These are phyloP conservation scores for Capromys pilorides DNA, from an alignment of 2,797 vertebrate species.

Conservation along the genomic window DNA sequence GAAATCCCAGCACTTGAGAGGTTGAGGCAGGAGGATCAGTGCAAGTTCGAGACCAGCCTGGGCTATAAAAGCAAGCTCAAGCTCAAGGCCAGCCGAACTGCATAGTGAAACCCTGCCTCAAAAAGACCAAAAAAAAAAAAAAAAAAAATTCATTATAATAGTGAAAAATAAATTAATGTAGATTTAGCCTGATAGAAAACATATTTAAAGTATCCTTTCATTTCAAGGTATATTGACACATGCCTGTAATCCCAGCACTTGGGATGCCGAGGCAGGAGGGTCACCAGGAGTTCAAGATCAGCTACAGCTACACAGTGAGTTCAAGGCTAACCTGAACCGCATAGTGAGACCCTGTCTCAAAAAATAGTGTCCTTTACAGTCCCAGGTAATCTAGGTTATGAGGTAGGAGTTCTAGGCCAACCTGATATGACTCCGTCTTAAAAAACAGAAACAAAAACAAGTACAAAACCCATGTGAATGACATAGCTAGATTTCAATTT, in stretches of 20 bases:
- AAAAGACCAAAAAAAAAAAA: too few relatives aligned
- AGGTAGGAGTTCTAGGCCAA: neutral
- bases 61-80: too few relatives aligned
- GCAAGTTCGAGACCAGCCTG: too few relatives aligned
- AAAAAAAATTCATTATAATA: constrained; percentile 36
- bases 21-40: too few relatives aligned
- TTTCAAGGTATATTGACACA: neutral
- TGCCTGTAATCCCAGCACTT: neutral
- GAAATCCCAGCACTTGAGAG: too few relatives aligned
- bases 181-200: constrained; percentile 26
- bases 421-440: neutral
- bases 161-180: constrained; percentile 20
- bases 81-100: too few relatives aligned
- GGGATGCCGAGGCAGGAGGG: neutral
- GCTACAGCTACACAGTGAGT: neutral
- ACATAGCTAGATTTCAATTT: neutral
- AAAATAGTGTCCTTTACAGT: neutral
- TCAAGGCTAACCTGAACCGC: neutral
- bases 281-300: neutral
- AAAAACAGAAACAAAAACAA: neutral
- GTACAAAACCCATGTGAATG: neutral
- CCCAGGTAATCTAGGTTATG: neutral
- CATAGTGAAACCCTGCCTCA: too few relatives aligned
- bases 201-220: constrained; percentile 23
- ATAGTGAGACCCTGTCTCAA: neutral